Evolutionary conservation across 2,113 vertebrate species (phyloP).

Genomic region (Procavia capensis): DNA sequence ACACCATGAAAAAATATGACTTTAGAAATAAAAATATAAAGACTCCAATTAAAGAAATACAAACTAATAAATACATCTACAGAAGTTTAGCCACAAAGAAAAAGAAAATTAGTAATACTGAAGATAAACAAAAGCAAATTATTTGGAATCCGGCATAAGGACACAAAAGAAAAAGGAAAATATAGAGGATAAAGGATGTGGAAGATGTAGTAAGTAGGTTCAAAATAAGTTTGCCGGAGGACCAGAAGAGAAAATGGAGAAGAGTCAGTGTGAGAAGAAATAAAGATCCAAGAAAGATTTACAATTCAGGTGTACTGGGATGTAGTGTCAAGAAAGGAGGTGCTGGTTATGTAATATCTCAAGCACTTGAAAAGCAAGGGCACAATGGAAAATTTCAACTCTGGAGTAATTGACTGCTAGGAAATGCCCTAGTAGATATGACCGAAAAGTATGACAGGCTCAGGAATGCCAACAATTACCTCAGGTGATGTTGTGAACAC

Average conservation of each 20-base stretch:
- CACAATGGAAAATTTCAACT: no score
- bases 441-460: background rate
- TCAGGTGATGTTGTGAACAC: background rate
- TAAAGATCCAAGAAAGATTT: background rate
- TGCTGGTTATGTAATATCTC: background rate
- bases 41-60: background rate
- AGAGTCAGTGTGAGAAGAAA: background rate
- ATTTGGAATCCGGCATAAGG: background rate
- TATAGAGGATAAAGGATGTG: background rate
- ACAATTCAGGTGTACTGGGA: background rate
- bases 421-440: background rate
- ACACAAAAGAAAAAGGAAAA: background rate
- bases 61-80: background rate
- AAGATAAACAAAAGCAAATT: background rate
- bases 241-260: background rate
- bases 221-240: background rate
- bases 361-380: background rate
- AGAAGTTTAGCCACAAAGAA: background rate
- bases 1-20: background rate
- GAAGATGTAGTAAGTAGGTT: background rate
- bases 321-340: background rate
- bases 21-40: background rate
- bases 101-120: background rate
- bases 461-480: background rate
- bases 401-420: background rate